Percentiles rank a stretch among this genome's conserved stretches.
Evolutionary conservation across 1,140 invertebrate species (phyloP).

Genomic region (Bombus difficillimus): DNA sequence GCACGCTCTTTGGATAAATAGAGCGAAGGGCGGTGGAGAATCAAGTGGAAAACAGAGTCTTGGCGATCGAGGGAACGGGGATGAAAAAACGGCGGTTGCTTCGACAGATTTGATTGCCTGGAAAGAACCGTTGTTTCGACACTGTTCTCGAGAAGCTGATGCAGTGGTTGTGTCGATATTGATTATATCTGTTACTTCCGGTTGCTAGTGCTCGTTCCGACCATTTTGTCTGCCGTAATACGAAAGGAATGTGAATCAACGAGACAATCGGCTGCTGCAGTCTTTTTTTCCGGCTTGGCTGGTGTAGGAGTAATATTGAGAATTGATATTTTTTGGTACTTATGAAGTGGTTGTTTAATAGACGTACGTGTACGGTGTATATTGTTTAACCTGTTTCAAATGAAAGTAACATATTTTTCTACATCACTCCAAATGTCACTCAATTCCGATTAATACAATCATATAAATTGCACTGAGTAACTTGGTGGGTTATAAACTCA

Average conservation of each 20-base stretch:
- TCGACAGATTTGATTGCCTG: conserved; percentile 63
- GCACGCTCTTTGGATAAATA: conserved; percentile 59
- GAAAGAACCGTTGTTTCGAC: conserved; percentile 57
- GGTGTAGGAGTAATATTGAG: too few species aligned
- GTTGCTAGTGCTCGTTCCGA: neutral
- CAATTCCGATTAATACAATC: neutral
- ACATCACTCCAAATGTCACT: neutral
- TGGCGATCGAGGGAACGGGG: conserved; percentile 3
- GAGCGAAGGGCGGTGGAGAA: conserved; percentile 23
- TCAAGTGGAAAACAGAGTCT: neutral
- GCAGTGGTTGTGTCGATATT: conserved; percentile 47
- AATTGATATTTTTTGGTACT: neutral
- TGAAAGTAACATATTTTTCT: neutral
- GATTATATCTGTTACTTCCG: conserved; percentile 6
- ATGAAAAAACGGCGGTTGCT: conserved; percentile 10
- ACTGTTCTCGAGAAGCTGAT: conserved; percentile 37
- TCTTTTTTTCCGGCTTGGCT: neutral
- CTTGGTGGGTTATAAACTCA: neutral
- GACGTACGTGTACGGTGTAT: too few species aligned
- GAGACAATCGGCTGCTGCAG: neutral
- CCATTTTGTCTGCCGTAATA: neutral
- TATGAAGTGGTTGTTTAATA: neutral
- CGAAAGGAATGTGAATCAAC: neutral
- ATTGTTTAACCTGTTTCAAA: neutral
- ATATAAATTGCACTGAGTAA: neutral